phyloP scores from a whole-genome alignment of 2,888 invertebrate species.

The Eurytoma californica region DNA sequence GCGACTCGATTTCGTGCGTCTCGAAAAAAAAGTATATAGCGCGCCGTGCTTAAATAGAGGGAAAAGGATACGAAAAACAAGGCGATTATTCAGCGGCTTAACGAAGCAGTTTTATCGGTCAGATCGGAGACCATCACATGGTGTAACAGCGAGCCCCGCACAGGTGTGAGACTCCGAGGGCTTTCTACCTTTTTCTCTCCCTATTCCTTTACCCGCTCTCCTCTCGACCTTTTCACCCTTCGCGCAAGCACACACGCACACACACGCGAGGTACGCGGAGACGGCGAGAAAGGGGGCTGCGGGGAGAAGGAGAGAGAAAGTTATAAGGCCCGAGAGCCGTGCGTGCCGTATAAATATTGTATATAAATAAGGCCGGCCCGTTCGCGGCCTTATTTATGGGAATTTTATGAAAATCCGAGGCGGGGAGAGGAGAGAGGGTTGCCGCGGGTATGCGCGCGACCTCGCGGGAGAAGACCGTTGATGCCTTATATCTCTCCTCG shows the following conservation, averaged over 20 bases:
- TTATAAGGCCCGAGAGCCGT: conserved; percentile 62
- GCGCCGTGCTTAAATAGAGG: conserved; percentile 43
- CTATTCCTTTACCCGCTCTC: conserved; percentile 9
- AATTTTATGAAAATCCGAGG: conserved; percentile 70
- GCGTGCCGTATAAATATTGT: conserved; percentile 72
- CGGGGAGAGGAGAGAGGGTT: conserved; percentile 47
- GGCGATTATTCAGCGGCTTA: conserved; percentile 57
- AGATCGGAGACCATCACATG: conserved; percentile 51
- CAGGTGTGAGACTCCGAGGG: conserved; percentile 52
- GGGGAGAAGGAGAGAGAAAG: conserved; percentile 45
- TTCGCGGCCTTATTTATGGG: conserved; percentile 67
- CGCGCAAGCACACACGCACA: conserved; percentile 40
- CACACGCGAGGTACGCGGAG: conserved; percentile 23
- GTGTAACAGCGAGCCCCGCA: conserved; percentile 43
- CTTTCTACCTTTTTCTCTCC: conserved; percentile 30
- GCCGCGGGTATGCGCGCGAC: conserved; percentile 44
- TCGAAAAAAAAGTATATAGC: conserved; percentile 11
- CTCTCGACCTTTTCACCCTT: conserved; percentile 56
- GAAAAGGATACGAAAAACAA: conserved; percentile 56
- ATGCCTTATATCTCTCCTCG: conserved; percentile 47
- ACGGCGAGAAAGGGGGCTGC: conserved; percentile 28
- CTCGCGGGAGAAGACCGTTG: conserved; percentile 52
- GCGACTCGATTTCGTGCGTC: conserved; percentile 1
- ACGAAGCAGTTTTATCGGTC: conserved; percentile 58
- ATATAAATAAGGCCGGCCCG: conserved; percentile 68